phyloP scores from a whole-genome alignment of 2,113 vertebrate species.

The Cochlearius cochlearius region DNA sequence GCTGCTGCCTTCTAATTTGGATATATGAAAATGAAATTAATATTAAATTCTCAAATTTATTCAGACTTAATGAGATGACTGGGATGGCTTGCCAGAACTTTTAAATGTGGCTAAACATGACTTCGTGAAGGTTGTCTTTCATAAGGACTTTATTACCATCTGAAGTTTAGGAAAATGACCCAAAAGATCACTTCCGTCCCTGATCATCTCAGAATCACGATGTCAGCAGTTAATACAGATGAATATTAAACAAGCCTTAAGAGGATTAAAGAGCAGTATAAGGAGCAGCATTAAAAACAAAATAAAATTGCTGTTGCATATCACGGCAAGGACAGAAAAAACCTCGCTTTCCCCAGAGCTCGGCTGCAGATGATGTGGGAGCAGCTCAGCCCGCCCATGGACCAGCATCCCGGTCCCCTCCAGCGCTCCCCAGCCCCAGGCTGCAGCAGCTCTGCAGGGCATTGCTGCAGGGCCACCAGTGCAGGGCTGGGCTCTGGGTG shows the following conservation, averaged over 20 bases:
- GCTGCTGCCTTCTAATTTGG: slow-evolving; percentile 67
- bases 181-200: background rate
- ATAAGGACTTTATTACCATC: background rate
- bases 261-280: background rate
- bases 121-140: background rate
- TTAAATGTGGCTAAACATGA: background rate
- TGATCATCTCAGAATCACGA: rapidly evolving
- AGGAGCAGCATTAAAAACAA: background rate
- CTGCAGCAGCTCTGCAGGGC: background rate
- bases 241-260: no score
- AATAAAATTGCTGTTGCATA: rapidly evolving
- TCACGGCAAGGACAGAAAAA: background rate
- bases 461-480: background rate
- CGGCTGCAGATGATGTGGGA: background rate
- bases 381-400: background rate
- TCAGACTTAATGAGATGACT: slow-evolving; percentile 60
- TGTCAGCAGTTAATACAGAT: background rate
- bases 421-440: background rate
- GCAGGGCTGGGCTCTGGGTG: background rate
- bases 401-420: no score
- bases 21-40: slow-evolving; percentile 64
- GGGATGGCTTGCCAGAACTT: background rate
- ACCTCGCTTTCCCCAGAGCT: no score
- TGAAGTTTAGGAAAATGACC: background rate
- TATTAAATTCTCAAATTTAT: slow-evolving; percentile 68